Conservation (phyloP, 53 echinoderm and acorn worm genomes). For the Paelopatides confundens region DNA sequence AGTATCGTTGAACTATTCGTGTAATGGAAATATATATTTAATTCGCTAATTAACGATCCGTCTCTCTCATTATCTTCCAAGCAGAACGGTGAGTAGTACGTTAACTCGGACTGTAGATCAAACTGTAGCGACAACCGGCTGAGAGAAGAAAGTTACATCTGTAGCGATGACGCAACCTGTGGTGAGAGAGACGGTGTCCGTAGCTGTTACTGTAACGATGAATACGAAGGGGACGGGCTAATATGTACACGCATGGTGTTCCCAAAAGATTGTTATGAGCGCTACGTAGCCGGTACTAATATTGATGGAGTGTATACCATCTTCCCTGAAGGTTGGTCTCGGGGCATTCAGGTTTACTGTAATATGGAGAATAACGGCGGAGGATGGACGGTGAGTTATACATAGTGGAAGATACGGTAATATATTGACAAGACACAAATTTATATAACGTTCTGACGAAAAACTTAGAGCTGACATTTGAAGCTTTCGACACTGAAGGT, state of each 20-base stretch:
- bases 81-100: neutral
- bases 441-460: too few relatives aligned
- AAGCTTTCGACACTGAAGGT: too few relatives aligned
- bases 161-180: neutral
- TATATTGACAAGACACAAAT: too few relatives aligned
- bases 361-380: neutral
- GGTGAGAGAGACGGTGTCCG: neutral
- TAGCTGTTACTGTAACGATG: neutral
- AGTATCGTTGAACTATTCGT: too few relatives aligned
- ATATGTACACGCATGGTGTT: too few relatives aligned
- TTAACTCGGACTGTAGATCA: neutral
- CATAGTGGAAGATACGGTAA: too few relatives aligned
- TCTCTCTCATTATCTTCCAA: too few relatives aligned
- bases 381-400: conserved; percentile 68
- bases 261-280: too few relatives aligned
- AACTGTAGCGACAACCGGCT: neutral
- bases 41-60: too few relatives aligned
- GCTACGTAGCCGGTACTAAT: too few relatives aligned
- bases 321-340: neutral
- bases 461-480: too few relatives aligned
- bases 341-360: neutral
- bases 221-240: neutral
- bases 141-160: neutral
- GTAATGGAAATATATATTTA: too few relatives aligned
- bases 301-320: neutral